A percentile compares a stretch with the other conserved stretches of the same genome.
These are phyloP conservation scores for Dendrocincla fuliginosa DNA, from an alignment of 2,797 vertebrate genomes.

Conservation along the genomic window DNA sequence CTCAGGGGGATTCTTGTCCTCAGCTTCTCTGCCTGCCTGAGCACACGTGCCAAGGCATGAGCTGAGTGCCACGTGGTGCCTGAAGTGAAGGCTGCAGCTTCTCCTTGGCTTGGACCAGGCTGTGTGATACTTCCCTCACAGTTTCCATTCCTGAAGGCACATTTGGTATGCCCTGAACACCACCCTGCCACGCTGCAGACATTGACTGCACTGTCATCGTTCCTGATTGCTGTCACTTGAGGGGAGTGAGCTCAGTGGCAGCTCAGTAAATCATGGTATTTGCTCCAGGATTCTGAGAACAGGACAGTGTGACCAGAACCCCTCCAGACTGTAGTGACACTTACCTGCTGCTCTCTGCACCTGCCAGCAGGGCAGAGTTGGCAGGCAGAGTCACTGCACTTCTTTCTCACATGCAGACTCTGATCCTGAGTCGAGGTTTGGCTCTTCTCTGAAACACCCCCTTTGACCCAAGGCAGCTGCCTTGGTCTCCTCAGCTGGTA, in stretches of 20 bases:
- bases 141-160: neutral
- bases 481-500: neutral
- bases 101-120: neutral
- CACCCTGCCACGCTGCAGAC: neutral
- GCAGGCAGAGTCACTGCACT: too few species aligned
- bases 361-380: neutral
- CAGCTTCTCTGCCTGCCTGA: neutral
- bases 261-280: neutral
- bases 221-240: neutral
- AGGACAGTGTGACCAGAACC: neutral
- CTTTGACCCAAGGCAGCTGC: neutral
- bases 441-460: neutral
- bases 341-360: neutral
- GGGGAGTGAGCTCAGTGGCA: neutral
- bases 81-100: neutral
- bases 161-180: neutral
- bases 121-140: neutral
- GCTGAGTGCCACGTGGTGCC: neutral
- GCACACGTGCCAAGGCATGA: too few species aligned
- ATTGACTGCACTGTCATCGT: neutral
- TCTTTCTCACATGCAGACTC: neutral
- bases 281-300: neutral
- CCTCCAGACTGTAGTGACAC: neutral
- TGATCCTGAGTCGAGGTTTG: neutral
- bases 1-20: neutral